These are phyloP conservation scores for Drosophila tristis DNA, from an alignment of 1,140 invertebrate genomes.

Conservation along the genomic window DNA sequence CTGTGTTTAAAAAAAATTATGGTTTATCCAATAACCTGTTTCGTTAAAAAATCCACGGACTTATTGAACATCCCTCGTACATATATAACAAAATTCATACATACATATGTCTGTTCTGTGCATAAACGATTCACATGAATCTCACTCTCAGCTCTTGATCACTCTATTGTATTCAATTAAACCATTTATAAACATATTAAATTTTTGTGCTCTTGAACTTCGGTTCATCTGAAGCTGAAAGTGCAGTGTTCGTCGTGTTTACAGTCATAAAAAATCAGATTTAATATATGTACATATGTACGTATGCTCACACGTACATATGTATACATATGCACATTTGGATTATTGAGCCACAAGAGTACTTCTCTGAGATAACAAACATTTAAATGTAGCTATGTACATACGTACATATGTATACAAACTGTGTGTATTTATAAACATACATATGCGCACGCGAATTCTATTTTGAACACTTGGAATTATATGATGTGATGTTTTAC, in stretches of 20 bases:
- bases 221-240: slow-evolving; percentile 52
- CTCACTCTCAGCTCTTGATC: slow-evolving; percentile 42
- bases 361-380: slow-evolving; percentile 21
- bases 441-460: slow-evolving; percentile 23
- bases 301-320: slow-evolving; percentile 11
- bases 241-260: slow-evolving; percentile 55
- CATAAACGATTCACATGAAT: slow-evolving; percentile 39
- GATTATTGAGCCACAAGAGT: background rate
- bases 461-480: slow-evolving; percentile 46
- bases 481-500: slow-evolving; percentile 13
- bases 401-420: slow-evolving; percentile 40
- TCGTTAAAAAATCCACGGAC: background rate
- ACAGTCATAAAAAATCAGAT: slow-evolving; percentile 16
- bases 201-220: slow-evolving; percentile 80
- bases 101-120: slow-evolving; percentile 8
- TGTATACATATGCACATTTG: slow-evolving; percentile 1
- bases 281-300: slow-evolving; percentile 11
- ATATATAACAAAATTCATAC: slow-evolving; percentile 13
- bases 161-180: slow-evolving; percentile 80
- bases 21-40: too few relatives aligned
- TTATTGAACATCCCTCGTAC: background rate
- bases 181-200: slow-evolving; percentile 74
- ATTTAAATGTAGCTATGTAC: slow-evolving; percentile 21
- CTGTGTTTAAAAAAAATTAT: too few relatives aligned
- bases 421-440: slow-evolving; percentile 23